phyloP scores from a whole-genome alignment of 2,888 invertebrate genomes.

The Argynnis bischoffii region DNA sequence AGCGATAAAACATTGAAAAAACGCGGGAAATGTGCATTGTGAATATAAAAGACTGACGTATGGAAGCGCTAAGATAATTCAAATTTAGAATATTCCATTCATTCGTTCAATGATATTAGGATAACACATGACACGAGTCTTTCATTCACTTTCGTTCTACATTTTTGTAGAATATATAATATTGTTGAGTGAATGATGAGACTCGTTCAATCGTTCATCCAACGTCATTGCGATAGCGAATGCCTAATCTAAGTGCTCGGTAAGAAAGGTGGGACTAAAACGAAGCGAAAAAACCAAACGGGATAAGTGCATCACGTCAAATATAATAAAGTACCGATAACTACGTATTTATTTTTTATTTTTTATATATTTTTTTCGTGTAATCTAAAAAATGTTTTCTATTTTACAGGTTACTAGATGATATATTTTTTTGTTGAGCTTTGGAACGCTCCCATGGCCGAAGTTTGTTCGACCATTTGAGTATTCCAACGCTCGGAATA shows the following conservation, averaged over 20 bases:
- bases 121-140: constrained; percentile 9
- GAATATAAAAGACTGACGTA: constrained; percentile 33
- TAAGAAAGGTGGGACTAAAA: constrained; percentile 72
- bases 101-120: constrained; percentile 36
- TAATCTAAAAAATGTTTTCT: constrained; percentile 71
- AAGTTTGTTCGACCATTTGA: constrained; percentile 57
- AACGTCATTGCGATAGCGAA: constrained; percentile 31
- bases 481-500: constrained; percentile 65
- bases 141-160: constrained; percentile 2
- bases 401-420: constrained; percentile 71
- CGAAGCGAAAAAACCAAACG: constrained; percentile 75
- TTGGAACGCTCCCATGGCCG: constrained; percentile 71
- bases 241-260: constrained; percentile 65
- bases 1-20: constrained; percentile 50
- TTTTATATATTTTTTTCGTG: constrained; percentile 59
- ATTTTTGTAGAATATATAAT: not conserved
- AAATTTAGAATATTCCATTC: constrained; percentile 39
- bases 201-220: constrained; percentile 27
- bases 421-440: constrained; percentile 49
- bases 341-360: constrained; percentile 66
- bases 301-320: constrained; percentile 78
- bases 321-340: constrained; percentile 61
- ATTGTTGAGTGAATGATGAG: constrained; percentile 2
- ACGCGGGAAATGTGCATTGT: constrained; percentile 43
- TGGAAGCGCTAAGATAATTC: constrained; percentile 42